Conservation (phyloP, 2,888 invertebrate species). For the Calliopum simillimum region DNA sequence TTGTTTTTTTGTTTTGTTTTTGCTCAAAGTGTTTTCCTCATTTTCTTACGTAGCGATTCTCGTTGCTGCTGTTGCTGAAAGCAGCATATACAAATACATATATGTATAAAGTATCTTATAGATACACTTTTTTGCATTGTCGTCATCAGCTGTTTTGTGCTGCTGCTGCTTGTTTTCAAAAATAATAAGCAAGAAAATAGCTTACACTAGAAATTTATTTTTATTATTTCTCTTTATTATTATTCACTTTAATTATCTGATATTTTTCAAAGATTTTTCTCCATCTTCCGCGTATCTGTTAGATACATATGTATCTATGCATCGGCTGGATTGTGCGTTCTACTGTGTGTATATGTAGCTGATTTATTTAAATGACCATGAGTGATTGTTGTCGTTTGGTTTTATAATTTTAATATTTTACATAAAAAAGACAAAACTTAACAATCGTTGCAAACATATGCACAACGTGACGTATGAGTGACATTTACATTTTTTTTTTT, state of each 20-base stretch:
- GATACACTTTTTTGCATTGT: constrained; percentile 34
- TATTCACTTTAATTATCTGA: not conserved
- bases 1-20: not conserved
- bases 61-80: not conserved
- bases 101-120: not conserved
- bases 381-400: not conserved
- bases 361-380: constrained; percentile 4
- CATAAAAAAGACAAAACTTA: not conserved
- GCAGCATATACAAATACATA: no score
- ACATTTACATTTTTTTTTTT: constrained; percentile 17
- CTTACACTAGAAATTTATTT: not conserved
- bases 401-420: not conserved
- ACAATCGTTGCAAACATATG: not conserved
- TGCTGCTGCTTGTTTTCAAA: not conserved
- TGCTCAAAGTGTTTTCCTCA: constrained; percentile 15
- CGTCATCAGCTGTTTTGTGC: constrained; percentile 36
- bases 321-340: not conserved
- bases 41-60: not conserved
- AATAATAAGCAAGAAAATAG: not conserved
- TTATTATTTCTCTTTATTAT: not conserved
- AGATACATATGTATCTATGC: not conserved
- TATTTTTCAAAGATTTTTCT: constrained; percentile 4
- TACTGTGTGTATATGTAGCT: not conserved
- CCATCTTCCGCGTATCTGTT: constrained; percentile 8
- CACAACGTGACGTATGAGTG: constrained; percentile 30